These are phyloP conservation scores for Cheilosia grossa DNA, from an alignment of 2,888 invertebrate genomes.

Conservation along the genomic window DNA sequence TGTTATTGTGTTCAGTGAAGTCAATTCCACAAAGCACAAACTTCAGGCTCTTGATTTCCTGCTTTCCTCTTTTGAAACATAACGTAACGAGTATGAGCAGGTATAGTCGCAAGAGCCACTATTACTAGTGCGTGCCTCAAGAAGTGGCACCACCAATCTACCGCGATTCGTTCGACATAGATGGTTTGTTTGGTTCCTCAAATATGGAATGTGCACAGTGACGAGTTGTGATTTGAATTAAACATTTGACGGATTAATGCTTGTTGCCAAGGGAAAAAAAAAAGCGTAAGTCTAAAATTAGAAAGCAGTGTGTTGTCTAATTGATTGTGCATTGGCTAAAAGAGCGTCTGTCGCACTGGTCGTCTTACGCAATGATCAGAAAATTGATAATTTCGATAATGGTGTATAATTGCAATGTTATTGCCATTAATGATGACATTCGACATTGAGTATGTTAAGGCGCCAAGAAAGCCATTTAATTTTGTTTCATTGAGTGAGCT, in stretches of 20 bases:
- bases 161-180: background rate
- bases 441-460: too few species aligned
- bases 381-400: background rate
- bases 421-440: background rate
- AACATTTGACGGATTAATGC: slow-evolving; percentile 16
- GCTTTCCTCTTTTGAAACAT: slow-evolving; percentile 34
- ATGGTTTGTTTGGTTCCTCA: slow-evolving; percentile 19
- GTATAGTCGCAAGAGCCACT: background rate
- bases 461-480: too few species aligned
- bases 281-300: slow-evolving; percentile 27
- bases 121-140: slow-evolving; percentile 22
- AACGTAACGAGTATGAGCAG: background rate
- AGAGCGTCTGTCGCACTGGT: background rate
- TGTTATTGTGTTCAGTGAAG: slow-evolving; percentile 7
- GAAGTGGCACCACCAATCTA: slow-evolving; percentile 21
- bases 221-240: slow-evolving; percentile 43
- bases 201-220: slow-evolving; percentile 37
- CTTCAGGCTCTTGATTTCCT: slow-evolving; percentile 16
- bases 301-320: slow-evolving; percentile 35
- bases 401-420: slow-evolving; percentile 1
- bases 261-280: background rate
- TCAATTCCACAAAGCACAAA: slow-evolving; percentile 6
- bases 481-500: too few species aligned
- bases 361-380: slow-evolving; percentile 13
- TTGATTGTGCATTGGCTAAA: slow-evolving; percentile 15